phyloP scores from a whole-genome alignment of 1,140 invertebrate species.

The Caerostris darwini region DNA sequence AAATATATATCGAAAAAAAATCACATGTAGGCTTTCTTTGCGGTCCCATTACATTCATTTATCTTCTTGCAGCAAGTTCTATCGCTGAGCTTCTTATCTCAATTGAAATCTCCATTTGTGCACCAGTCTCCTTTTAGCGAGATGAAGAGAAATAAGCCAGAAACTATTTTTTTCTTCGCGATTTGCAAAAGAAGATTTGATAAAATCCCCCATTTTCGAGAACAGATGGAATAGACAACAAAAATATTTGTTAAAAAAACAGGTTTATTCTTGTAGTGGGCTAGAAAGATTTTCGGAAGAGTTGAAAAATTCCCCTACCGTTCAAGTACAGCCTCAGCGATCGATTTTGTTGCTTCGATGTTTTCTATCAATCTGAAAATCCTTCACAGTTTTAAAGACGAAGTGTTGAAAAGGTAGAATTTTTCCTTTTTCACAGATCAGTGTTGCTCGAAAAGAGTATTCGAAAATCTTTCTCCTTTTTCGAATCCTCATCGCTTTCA shows the following conservation, averaged over 20 bases:
- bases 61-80: not conserved
- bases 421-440: too few relatives aligned
- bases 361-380: not conserved
- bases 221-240: not conserved
- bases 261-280: not conserved
- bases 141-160: conserved; percentile 13
- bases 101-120: conserved; percentile 40
- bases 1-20: not conserved
- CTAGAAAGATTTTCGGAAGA: not conserved
- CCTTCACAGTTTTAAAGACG: not conserved
- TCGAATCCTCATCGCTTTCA: too few relatives aligned
- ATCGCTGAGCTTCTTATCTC: conserved; percentile 35
- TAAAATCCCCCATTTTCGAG: not conserved
- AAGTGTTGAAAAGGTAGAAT: not conserved
- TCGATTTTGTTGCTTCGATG: not conserved
- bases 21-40: not conserved
- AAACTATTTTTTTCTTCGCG: not conserved
- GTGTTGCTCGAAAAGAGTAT: too few relatives aligned
- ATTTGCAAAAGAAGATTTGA: conserved; percentile 11
- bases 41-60: not conserved
- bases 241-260: not conserved
- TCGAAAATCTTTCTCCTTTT: too few relatives aligned
- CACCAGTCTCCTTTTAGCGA: not conserved
- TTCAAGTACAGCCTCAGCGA: not conserved
- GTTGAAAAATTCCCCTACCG: not conserved